Evolutionary conservation across 2,113 vertebrate genomes (phyloP).

Genomic region (Strigops habroptila): DNA sequence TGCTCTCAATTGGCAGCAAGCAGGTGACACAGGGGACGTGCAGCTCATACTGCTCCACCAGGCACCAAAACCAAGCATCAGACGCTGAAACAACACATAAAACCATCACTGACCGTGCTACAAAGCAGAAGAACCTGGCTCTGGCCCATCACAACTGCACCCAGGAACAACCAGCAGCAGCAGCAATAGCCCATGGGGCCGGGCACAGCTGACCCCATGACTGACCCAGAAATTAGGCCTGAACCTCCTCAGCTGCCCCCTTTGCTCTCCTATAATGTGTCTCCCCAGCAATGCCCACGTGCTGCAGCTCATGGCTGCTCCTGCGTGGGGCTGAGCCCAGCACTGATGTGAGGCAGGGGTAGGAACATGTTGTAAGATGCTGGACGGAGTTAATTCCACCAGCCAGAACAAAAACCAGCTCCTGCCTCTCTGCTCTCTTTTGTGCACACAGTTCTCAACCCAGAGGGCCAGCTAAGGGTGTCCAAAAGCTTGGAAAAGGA

Average conservation of each 20-base stretch:
- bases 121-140: neutral
- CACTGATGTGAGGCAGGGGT: neutral
- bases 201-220: neutral
- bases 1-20: rapidly evolving
- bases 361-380: neutral
- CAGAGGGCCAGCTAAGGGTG: neutral
- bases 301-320: neutral
- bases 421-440: neutral
- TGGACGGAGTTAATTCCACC: neutral
- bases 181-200: rapidly evolving
- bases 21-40: rapidly evolving
- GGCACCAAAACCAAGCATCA: rapidly evolving
- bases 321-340: neutral
- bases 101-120: neutral
- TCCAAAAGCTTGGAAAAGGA: neutral
- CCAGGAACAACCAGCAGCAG: neutral
- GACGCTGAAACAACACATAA: rapidly evolving
- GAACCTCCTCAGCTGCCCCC: neutral
- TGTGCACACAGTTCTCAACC: neutral
- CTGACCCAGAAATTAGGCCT: neutral
- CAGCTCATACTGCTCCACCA: neutral
- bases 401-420: neutral
- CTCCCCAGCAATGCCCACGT: neutral
- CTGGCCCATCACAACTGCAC: neutral
- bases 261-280: rapidly evolving